Evolutionary conservation across 2,797 vertebrate genomes (phyloP).

Genomic region (Aplochiton taeniatus): DNA sequence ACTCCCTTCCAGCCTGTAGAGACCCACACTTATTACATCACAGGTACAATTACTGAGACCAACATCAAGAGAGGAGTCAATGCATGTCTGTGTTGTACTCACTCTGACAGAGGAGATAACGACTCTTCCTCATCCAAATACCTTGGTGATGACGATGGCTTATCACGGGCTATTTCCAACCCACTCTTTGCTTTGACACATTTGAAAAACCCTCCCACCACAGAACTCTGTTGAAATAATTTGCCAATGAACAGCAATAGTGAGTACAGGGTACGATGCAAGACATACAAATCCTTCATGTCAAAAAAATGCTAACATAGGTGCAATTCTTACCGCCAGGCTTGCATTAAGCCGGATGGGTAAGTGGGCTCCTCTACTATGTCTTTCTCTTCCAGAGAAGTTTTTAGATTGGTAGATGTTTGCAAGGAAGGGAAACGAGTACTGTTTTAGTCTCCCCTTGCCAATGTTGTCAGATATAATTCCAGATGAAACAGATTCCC

Average conservation of each 20-base stretch:
- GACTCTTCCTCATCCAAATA: slow-evolving; percentile 21
- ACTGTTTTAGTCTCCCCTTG: slow-evolving; percentile 38
- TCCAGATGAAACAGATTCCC: not conserved
- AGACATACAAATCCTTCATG: not conserved
- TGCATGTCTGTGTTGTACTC: slow-evolving; percentile 18
- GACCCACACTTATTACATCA: not conserved
- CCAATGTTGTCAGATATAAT: slow-evolving; percentile 10
- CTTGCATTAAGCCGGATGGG: not conserved
- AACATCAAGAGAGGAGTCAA: no score
- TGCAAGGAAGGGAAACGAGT: slow-evolving; percentile 73
- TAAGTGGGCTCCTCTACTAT: not conserved
- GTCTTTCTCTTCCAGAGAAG: slow-evolving; percentile 51
- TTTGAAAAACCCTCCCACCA: slow-evolving; percentile 82
- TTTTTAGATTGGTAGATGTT: slow-evolving; percentile 55
- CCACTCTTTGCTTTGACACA: slow-evolving; percentile 62
- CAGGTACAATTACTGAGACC: not conserved
- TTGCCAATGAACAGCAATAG: no score
- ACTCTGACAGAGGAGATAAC: slow-evolving; percentile 54
- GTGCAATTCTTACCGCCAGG: slow-evolving; percentile 53
- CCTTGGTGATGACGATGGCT: slow-evolving; percentile 29
- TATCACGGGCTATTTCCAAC: slow-evolving; percentile 1
- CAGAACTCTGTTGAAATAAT: slow-evolving; percentile 67
- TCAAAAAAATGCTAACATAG: not conserved
- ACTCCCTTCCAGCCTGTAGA: slow-evolving; percentile 48
- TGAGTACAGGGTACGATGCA: no score